Base-by-base conservation (phyloP, 2,113 vertebrate species). In the Eurystomus gularis region DNA sequence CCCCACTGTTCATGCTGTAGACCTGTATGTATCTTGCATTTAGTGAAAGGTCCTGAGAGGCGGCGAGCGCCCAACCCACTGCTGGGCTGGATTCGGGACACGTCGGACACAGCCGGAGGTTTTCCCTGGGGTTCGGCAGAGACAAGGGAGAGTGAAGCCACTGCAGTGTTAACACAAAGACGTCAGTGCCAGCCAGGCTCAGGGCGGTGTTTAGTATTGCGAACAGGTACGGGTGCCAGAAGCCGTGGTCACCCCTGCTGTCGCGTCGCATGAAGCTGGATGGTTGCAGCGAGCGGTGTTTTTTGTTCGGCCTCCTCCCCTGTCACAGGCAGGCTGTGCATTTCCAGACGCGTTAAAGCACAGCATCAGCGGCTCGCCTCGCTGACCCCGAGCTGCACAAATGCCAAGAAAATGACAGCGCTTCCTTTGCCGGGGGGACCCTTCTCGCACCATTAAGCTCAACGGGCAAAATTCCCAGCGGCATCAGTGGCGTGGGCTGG, bases 1-100 rank as follows among this genome's bases (percentile, higher is more conserved):
- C 39, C 54, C n/a, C 0, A 0, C 60, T 60, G 31, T 55, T 70
- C n/a, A 1, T 17, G 87, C 64, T 70, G 60, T 90, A 48, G 58
- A 39, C 65, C 57, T 79, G n/a, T 82, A 5, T 9, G n/a, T 76
- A 18, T 28, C 2, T 0, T 24, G 69, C 3, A 2, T 78, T 84
- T 64, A 80, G 35, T 7, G 3, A 39, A 78, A 57, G 61, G 65
- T 68, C 49, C 33, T 2, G 4, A 55, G 66, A 25, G 73, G 81
- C 7, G 9, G 26, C 0, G 7, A 72, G 66, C 0, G 5, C 40
- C 73, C 0, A 1, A 17, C 61, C 29, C 4, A 2, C 40, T 40
- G 57, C 62, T 65, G 70, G 66, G 81, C 78, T 65, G 85, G n/a
- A 61, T 29, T 49, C 0, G 3, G 75, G 37, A n/a, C 24, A 13